Conservation (phyloP, 2,113 vertebrate species). For the Myanophis thanlyinensis region DNA sequence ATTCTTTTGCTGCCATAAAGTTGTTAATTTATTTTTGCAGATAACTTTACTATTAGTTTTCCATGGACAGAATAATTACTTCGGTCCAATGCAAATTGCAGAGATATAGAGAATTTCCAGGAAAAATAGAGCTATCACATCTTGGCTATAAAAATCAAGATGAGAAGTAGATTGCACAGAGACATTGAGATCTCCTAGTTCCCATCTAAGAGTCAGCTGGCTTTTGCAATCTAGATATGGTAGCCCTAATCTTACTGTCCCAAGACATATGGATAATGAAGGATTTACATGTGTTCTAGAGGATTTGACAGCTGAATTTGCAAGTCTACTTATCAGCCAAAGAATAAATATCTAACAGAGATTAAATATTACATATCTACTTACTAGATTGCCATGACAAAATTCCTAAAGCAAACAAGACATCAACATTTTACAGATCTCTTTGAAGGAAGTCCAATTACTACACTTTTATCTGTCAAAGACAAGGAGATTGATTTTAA, state of each 20-base stretch:
- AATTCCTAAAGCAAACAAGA: background rate
- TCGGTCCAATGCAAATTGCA: background rate
- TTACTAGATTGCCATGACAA: background rate
- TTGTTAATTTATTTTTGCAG: background rate
- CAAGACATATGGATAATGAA: background rate
- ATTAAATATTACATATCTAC: background rate
- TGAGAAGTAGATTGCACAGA: background rate
- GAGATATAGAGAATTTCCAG: background rate
- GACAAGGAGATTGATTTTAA: background rate
- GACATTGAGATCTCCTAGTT: background rate
- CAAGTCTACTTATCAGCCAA: background rate
- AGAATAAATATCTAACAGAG: background rate
- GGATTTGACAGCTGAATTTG: background rate
- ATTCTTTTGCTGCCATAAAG: background rate
- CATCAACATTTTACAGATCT: background rate
- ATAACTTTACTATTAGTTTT: background rate
- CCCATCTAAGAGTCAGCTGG: background rate
- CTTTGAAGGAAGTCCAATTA: background rate
- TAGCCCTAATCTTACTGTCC: background rate
- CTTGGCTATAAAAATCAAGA: background rate
- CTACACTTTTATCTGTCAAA: background rate
- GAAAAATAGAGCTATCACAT: background rate
- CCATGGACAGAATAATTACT: background rate
- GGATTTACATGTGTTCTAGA: background rate
- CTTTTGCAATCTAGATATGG: background rate